A percentile compares a stretch with the other conserved stretches of the same genome.
Evolutionary conservation across 30 jellyfish, hydroid and myxozoan genomes (phyloP).

Genomic region (Sanderia malayensis): DNA sequence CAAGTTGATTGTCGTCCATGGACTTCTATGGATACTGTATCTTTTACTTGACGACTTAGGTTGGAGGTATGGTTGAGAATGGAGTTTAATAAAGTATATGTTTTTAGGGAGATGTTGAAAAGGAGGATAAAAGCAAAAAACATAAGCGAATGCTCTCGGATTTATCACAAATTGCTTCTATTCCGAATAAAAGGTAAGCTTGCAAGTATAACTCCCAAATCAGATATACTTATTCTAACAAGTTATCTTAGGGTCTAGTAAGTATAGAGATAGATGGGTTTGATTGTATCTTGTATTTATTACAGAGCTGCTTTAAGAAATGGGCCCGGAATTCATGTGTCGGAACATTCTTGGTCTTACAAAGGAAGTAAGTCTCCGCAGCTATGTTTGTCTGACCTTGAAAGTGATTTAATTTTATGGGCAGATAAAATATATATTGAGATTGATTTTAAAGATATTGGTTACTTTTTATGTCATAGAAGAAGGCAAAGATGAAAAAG

Average conservation of each 20-base stretch:
- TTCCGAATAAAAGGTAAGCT: conserved; percentile 6
- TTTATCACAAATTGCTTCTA: conserved; percentile 28
- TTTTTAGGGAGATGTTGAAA: conserved; percentile 23
- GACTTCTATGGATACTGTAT: not conserved
- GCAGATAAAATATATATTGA: too few species aligned
- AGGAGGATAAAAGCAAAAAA: conserved; percentile 7
- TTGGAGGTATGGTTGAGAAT: too few species aligned
- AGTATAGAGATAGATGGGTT: not conserved
- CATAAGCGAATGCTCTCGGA: conserved; percentile 70
- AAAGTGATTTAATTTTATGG: too few species aligned
- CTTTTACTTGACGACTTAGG: too few species aligned
- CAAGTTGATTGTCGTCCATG: not conserved
- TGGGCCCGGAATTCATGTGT: conserved; percentile 40
- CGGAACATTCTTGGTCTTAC: conserved; percentile 53
- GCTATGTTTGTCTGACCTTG: too few species aligned
- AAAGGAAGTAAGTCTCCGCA: conserved; percentile 19
- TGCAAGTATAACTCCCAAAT: not conserved
- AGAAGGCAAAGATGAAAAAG: conserved; percentile 14
- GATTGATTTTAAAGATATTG: too few species aligned
- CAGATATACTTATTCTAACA: not conserved
- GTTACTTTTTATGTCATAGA: too few species aligned
- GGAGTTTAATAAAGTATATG: too few species aligned
- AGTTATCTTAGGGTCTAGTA: not conserved
- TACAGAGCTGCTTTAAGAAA: conserved; percentile 46
- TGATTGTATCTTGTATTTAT: not conserved